These are phyloP conservation scores for Drosophila demipolita DNA, from an alignment of 2,888 invertebrate species.

Conservation along the genomic window DNA sequence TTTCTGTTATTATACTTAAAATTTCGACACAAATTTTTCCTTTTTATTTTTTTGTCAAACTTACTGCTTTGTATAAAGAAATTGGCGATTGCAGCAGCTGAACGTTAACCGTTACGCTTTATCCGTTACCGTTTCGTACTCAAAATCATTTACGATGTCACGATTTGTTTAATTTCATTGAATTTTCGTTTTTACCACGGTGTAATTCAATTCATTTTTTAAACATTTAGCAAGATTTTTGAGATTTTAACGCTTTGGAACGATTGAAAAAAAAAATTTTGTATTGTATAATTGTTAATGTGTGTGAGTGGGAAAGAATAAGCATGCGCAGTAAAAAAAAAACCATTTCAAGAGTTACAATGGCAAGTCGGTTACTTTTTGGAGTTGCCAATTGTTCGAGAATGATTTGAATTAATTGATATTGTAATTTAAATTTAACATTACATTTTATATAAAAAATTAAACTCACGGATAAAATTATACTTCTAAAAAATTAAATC, in stretches of 20 bases:
- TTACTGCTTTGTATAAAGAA: slow-evolving; percentile 10
- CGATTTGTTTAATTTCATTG: neutral
- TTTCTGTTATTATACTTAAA: neutral
- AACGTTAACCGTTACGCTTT: neutral
- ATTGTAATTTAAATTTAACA: neutral
- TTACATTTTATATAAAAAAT: neutral
- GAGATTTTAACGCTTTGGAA: slow-evolving; percentile 9
- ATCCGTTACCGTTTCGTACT: slow-evolving; percentile 9
- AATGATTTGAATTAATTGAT: neutral
- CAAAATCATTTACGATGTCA: neutral
- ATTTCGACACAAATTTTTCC: neutral
- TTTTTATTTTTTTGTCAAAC: slow-evolving; percentile 3
- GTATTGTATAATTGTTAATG: slow-evolving; percentile 71
- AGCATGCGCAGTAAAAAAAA: slow-evolving; percentile 39
- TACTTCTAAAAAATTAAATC: neutral
- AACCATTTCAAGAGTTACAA: neutral
- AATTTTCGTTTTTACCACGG: slow-evolving; percentile 1
- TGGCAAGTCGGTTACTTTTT: slow-evolving; percentile 14
- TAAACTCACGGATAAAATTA: neutral
- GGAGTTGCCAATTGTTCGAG: slow-evolving; percentile 21
- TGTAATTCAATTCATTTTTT: neutral
- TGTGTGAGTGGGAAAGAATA: slow-evolving; percentile 16
- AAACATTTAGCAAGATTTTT: slow-evolving; percentile 2
- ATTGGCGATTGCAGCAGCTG: neutral
- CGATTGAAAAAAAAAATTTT: slow-evolving; percentile 58